phyloP scores from a whole-genome alignment of 2,888 invertebrate genomes.

The Nephrotoma guestfalica region DNA sequence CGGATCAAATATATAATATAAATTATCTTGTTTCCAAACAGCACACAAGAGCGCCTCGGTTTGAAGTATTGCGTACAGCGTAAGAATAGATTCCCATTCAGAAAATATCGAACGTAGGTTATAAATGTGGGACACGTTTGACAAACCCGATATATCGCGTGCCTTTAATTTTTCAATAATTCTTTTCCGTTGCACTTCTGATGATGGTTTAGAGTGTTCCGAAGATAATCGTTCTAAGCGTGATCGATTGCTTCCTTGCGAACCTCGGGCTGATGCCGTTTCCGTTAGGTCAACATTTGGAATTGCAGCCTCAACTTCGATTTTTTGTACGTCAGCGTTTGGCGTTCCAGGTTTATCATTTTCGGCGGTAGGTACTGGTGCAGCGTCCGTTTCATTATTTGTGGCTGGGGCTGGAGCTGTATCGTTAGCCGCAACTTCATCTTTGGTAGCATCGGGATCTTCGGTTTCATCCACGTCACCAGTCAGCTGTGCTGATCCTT shows the following conservation, averaged over 20 bases:
- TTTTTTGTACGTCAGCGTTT: background rate
- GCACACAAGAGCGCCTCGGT: conserved; percentile 22
- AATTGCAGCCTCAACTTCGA: background rate
- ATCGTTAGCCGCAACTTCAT: conserved; percentile 8
- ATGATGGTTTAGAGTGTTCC: background rate
- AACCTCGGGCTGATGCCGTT: background rate
- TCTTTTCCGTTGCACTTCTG: conserved; percentile 9
- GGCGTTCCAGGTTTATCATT: background rate
- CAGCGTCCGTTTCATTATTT: too few relatives aligned
- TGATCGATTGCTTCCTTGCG: background rate
- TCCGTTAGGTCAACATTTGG: background rate
- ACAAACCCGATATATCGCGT: background rate
- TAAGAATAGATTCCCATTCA: background rate
- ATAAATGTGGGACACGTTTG: background rate
- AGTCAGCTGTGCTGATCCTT: background rate
- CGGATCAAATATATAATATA: conserved; percentile 43
- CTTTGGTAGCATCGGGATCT: conserved; percentile 8
- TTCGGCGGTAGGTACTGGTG: background rate
- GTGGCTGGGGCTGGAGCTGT: too few relatives aligned
- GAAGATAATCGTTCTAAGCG: background rate
- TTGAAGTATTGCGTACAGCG: conserved; percentile 11
- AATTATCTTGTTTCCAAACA: conserved; percentile 38
- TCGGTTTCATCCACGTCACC: conserved; percentile 1
- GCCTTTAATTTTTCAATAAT: background rate
- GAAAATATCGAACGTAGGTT: background rate